Evolutionary conservation across 1,140 invertebrate genomes (phyloP), one percentile per base, ranked within the genome.

Genomic region (Notospermus geniculatus): DNA sequence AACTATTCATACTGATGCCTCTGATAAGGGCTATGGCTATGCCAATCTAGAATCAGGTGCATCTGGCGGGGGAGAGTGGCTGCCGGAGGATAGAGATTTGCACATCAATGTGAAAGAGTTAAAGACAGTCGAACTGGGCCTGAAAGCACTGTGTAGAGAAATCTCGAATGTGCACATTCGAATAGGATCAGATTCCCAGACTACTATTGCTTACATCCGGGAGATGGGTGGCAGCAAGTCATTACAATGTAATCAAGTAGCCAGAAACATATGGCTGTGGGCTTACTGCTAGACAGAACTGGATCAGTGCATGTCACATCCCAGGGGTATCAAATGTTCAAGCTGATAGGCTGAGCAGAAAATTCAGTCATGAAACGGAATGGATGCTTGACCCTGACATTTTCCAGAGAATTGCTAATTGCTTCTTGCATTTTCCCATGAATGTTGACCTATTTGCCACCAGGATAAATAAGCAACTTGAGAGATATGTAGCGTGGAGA

Each of bases 361-460:
- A 46, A 13, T 32, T 54, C 9, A 59, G 54, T 45, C 15, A 41
- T 17, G 59, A 61, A 15, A 56, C 59, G 25, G 64, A 69, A 61
- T 69, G 67, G 67, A 57, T 59, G 39, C 36, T 67, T 17, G 39
- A 65, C 29, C 0, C 19, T 39, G 9, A 25, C 54, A 45, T 62
- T 19, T 66, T 65, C 64, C 1, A 57, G 11, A 15, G 53, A 11
- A 43, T 68, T 17, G 54, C 41, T 17, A 9, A 22, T 32, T 9
- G 36, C 22, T 28, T 52, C n/a, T n/a, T n/a, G n/a, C n/a, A n/a
- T 57, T 32, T 19, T 27, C 23, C 5, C 13, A 60, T 59, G 36
- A 52, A 67, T 5, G 63, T 69, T 58, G 67, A 67, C 56, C 23
- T 71, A 22, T 71, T 69, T 64, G 61, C 67, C 11, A 60, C 61